Percentiles rank a stretch among this genome's conserved stretches.
phyloP scores from a whole-genome alignment of 2,888 invertebrate species.

The Torymus auratus region DNA sequence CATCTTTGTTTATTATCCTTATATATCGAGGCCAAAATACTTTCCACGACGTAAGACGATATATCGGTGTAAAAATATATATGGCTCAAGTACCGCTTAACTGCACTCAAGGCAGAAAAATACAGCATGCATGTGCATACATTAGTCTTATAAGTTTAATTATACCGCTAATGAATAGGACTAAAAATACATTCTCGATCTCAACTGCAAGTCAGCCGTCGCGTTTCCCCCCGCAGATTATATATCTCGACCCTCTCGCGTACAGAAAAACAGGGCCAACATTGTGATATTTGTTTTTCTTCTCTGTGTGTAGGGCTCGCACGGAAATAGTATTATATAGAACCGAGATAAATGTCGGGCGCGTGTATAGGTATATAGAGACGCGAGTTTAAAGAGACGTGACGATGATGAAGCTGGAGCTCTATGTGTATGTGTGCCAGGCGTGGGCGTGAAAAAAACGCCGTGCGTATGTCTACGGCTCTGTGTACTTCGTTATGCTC shows the following conservation, averaged over 20 bases:
- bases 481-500: neutral
- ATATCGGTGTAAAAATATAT: too few species aligned
- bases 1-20: too few species aligned
- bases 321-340: slow-evolving; percentile 2
- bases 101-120: too few species aligned
- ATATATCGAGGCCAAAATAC: too few species aligned
- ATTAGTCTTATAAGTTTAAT: too few species aligned
- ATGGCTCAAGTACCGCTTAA: too few species aligned
- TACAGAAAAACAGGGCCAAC: too few species aligned
- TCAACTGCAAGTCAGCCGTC: neutral
- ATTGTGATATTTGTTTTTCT: slow-evolving; percentile 5
- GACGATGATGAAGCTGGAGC: slow-evolving; percentile 43
- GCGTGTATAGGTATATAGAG: neutral
- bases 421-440: neutral
- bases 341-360: neutral
- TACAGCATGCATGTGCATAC: too few species aligned
- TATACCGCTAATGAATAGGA: neutral
- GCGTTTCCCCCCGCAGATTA: too few species aligned
- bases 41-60: too few species aligned
- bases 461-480: neutral
- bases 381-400: slow-evolving; percentile 19
- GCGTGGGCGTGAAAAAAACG: slow-evolving; percentile 51
- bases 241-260: too few species aligned
- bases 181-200: neutral
- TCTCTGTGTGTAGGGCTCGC: neutral